phyloP scores from a whole-genome alignment of 2,888 invertebrate species.

The Alsophila aescularia region DNA sequence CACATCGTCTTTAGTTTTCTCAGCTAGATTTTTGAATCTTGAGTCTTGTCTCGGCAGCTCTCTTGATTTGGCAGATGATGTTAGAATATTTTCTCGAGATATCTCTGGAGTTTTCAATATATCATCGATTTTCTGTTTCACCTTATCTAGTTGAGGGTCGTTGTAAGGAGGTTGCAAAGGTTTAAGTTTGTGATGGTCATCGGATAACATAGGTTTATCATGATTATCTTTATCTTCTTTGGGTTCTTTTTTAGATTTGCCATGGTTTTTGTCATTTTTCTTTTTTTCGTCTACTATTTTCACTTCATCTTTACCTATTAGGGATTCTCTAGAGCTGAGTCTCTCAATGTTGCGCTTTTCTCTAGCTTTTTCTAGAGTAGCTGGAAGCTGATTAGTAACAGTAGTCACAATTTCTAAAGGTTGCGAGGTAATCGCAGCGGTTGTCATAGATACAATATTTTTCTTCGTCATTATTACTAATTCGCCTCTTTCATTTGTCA shows the following conservation, averaged over 20 bases:
- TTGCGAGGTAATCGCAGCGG: conserved; percentile 83
- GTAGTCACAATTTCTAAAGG: conserved; percentile 82
- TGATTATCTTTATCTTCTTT: conserved; percentile 20
- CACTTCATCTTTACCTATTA: conserved; percentile 64
- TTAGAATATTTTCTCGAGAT: conserved; percentile 73
- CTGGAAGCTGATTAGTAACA: conserved; percentile 81
- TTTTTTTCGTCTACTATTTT: conserved; percentile 42
- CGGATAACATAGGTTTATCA: conserved; percentile 49
- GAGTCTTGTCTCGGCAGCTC: conserved; percentile 39
- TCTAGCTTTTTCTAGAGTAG: conserved; percentile 77
- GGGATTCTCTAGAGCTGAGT: conserved; percentile 75
- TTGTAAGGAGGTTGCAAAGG: conserved; percentile 76
- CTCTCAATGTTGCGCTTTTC: conserved; percentile 79
- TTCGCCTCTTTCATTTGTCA: conserved; percentile 70
- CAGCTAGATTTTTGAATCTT: conserved; percentile 53
- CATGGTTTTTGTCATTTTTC: conserved; percentile 36
- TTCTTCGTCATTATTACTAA: conserved; percentile 77
- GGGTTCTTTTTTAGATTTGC: conserved; percentile 20
- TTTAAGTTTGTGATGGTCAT: conserved; percentile 71
- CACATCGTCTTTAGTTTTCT: conserved; percentile 59
- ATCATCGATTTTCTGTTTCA: conserved; percentile 77
- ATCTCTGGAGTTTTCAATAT: conserved; percentile 79
- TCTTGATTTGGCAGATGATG: conserved; percentile 55
- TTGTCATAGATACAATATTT: conserved; percentile 84
- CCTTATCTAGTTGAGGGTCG: conserved; percentile 78